Evolutionary conservation across 2,888 invertebrate species (phyloP), one percentile per base, ranked within the genome.

Genomic region (Cyrtodaria siliqua): DNA sequence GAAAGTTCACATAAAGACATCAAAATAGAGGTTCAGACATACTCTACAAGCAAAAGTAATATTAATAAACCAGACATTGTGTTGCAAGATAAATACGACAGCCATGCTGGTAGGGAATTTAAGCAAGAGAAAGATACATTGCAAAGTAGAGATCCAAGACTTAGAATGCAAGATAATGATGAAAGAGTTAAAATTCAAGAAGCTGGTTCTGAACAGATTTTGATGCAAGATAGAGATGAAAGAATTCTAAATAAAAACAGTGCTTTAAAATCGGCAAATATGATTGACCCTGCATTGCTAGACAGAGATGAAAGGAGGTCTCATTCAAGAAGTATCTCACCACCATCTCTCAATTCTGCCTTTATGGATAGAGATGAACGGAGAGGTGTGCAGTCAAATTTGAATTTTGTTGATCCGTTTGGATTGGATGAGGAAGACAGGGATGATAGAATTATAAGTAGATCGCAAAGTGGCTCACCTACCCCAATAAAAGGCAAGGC

Each of bases 321-420:
- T 14, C 70, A 76, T 57, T 70, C 75, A 4, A 64, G 75, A 49
- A 79, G 72, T 63, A 33, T 49, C 20, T 80, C 80, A 8, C 76
- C 76, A 26, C 55, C 47, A 26, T 20, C n/a, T 2, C n/a, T 55
- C n/a, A 23, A 14, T n/a, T 26, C 57, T 26, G 57, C 47, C 9
- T 63, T 63, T 40, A 23, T 67, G 23, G 57, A 57, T 26, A 50
- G 9, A 20, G 40, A 26, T 49, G 67, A 67, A 23, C 16, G 50
- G 14, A 12, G 20, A 24, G 20, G 20, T 20, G 8, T 9, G 20
- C 44, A 44, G 20, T 18, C 33, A 24, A 16, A 47, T 18, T 27
- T 18, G 44, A 52, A 42, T 20, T 61, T 53, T 38, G 18, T 53
- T n/a, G 61, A 61, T 61, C 60, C 61, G 33, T 69, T 69, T 55